A percentile compares a stretch with the other conserved stretches of the same genome.
These are phyloP conservation scores for Phengaris arion DNA, from an alignment of 2,888 invertebrate genomes.

Conservation along the genomic window DNA sequence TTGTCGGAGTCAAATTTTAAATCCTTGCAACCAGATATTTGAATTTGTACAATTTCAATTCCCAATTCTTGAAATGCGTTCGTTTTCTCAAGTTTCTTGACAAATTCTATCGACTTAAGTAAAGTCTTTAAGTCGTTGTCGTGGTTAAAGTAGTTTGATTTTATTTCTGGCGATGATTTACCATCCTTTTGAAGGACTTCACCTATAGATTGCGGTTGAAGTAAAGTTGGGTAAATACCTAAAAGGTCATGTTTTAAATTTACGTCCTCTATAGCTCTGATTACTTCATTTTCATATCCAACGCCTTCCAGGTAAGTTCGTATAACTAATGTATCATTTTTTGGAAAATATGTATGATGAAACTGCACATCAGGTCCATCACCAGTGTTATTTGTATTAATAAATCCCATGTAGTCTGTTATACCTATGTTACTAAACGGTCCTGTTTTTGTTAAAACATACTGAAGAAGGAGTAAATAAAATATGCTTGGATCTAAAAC, in stretches of 20 bases:
- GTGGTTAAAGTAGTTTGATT: constrained; percentile 81
- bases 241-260: constrained; percentile 55
- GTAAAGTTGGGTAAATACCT: constrained; percentile 56
- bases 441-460: constrained; percentile 70
- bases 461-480: constrained; percentile 59
- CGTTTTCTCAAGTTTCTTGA: constrained; percentile 59
- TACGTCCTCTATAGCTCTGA: constrained; percentile 45
- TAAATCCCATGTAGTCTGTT: constrained; percentile 72
- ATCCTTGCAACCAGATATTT: constrained; percentile 55
- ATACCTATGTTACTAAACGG: constrained; percentile 62
- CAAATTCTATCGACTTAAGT: constrained; percentile 59
- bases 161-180: constrained; percentile 72
- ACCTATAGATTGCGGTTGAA: constrained; percentile 78
- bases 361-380: constrained; percentile 76
- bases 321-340: constrained; percentile 47
- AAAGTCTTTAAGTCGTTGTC: constrained; percentile 71
- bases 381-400: constrained; percentile 61
- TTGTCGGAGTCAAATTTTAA: constrained; percentile 53
- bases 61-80: constrained; percentile 55
- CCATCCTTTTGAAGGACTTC: constrained; percentile 74
- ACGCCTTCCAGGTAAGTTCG: constrained; percentile 45
- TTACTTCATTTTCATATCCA: constrained; percentile 51
- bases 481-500: constrained; percentile 42
- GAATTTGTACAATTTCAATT: constrained; percentile 52
- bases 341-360: constrained; percentile 55